These are phyloP conservation scores for Delichon dasypus DNA, from an alignment of 2,797 vertebrate species.

Conservation along the genomic window DNA sequence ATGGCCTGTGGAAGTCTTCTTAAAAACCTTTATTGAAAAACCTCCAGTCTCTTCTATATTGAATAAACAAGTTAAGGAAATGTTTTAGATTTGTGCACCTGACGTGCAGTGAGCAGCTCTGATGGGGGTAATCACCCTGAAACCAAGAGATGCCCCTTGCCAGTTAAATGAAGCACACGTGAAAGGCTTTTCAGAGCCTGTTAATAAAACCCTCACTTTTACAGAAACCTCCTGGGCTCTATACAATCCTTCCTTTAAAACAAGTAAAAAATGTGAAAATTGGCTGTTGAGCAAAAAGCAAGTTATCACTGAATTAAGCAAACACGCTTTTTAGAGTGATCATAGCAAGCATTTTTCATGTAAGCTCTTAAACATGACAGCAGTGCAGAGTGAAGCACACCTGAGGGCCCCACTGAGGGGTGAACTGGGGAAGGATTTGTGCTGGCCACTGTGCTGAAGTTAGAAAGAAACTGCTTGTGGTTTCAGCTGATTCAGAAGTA, in stretches of 20 bases:
- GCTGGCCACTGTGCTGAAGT: background rate
- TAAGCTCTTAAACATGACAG: background rate
- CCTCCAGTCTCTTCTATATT: background rate
- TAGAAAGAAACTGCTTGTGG: background rate
- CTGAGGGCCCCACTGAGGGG: background rate
- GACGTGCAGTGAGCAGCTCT: background rate
- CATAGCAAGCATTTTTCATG: background rate
- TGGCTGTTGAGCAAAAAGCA: background rate
- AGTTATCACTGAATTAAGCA: background rate
- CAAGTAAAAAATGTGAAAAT: background rate
- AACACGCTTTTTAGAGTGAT: background rate
- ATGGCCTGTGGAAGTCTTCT: background rate
- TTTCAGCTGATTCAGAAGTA: background rate
- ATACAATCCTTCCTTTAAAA: background rate
- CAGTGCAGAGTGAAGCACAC: background rate
- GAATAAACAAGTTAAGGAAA: background rate
- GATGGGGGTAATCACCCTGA: background rate
- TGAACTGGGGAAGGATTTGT: background rate
- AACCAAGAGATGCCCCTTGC: background rate
- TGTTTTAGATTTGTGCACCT: background rate
- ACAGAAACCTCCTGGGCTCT: background rate
- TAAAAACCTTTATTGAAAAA: background rate
- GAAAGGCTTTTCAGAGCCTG: background rate
- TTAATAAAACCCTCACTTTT: background rate
- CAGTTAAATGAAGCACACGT: rapidly evolving